phyloP scores from a whole-genome alignment of 2,113 vertebrate species.

The Hydrochoerus hydrochaeris region DNA sequence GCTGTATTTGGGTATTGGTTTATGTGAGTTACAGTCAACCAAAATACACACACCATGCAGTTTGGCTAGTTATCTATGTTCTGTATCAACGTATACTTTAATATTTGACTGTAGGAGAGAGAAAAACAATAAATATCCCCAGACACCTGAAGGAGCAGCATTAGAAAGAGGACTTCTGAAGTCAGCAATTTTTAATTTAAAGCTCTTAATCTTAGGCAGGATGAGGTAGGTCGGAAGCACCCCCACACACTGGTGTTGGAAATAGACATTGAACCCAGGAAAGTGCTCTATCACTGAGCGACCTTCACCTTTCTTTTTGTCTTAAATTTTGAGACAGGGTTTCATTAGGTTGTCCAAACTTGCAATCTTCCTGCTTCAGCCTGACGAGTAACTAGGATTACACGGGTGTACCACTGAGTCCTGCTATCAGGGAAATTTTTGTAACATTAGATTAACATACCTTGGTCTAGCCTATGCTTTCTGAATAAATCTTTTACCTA shows the following conservation, averaged over 20 bases:
- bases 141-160: neutral
- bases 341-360: neutral
- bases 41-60: neutral
- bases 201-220: slow-evolving; percentile 15
- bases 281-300: neutral
- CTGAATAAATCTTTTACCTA: neutral
- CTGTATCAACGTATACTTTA: slow-evolving; percentile 19
- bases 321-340: neutral
- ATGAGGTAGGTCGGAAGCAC: neutral
- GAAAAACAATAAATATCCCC: neutral
- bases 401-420: neutral
- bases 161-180: neutral
- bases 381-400: neutral
- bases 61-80: neutral
- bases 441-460: slow-evolving; percentile 10
- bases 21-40: neutral
- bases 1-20: neutral
- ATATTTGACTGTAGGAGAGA: neutral
- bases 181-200: slow-evolving; percentile 1
- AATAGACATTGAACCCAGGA: neutral
- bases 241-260: neutral
- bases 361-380: neutral
- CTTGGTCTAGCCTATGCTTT: neutral
- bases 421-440: slow-evolving; percentile 27
- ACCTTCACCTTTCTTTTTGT: neutral